A percentile compares a stretch with the other conserved stretches of the same genome.
Evolutionary conservation across 92 coral and sea anemone genomes (phyloP).

Genomic region (Phenganax marumi): DNA sequence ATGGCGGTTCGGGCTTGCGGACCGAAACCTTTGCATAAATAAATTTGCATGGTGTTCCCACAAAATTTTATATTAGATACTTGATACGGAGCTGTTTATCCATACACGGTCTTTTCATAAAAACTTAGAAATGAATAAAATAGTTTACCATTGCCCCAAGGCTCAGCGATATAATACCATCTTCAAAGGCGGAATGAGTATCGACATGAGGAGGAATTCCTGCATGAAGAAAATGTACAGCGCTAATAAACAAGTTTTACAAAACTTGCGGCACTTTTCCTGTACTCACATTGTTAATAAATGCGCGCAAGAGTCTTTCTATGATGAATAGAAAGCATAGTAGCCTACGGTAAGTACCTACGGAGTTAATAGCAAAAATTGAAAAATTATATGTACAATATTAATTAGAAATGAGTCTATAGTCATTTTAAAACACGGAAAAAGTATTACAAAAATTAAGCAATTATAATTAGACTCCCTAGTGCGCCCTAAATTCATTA

Average conservation of each 20-base stretch:
- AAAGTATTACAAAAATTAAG: too few relatives aligned
- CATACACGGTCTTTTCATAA: neutral
- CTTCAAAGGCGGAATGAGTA: slow-evolving; percentile 97
- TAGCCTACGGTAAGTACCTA: neutral
- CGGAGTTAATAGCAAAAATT: neutral
- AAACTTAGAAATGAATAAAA: neutral
- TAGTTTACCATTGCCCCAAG: slow-evolving; percentile 86
- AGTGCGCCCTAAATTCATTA: too few relatives aligned
- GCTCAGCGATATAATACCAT: slow-evolving; percentile 77
- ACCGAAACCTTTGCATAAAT: neutral
- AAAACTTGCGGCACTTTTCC: neutral
- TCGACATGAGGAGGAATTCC: slow-evolving; percentile 98
- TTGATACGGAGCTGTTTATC: too few relatives aligned
- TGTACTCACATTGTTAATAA: neutral
- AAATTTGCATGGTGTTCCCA: neutral
- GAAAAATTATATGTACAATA: neutral
- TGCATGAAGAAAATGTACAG: neutral
- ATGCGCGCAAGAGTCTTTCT: too few relatives aligned
- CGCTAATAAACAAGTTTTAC: neutral
- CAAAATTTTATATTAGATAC: too few relatives aligned
- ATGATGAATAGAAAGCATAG: too few relatives aligned
- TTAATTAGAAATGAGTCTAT: neutral
- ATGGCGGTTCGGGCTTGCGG: too few relatives aligned
- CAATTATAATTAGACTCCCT: too few relatives aligned
- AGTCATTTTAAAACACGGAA: neutral